Percentiles rank a stretch among this genome's conserved stretches.
These are phyloP conservation scores for Eumerus sabulonum DNA, from an alignment of 2,888 invertebrate species.

Conservation along the genomic window DNA sequence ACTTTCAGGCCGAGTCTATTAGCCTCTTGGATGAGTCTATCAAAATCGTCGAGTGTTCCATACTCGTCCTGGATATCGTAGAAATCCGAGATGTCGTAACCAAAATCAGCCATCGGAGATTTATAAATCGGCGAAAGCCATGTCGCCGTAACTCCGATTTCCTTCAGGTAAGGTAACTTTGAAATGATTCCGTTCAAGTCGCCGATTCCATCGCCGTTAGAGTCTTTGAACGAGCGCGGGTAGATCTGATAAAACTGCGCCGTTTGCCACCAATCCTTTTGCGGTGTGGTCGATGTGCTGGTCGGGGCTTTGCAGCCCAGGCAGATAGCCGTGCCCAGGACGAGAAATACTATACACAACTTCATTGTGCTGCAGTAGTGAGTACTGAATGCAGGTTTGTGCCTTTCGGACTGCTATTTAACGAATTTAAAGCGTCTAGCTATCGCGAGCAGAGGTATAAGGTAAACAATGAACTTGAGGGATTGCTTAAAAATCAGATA, in stretches of 20 bases:
- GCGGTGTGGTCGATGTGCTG: conserved; percentile 42
- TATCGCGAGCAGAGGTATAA: background rate
- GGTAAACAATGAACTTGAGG: conserved; percentile 16
- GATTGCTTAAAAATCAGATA: conserved; percentile 1
- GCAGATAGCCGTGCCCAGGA: conserved; percentile 2
- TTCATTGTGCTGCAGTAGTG: conserved; percentile 47
- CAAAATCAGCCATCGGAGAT: conserved; percentile 88
- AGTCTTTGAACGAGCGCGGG: conserved; percentile 91
- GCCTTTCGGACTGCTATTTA: background rate
- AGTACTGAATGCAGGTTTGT: conserved; percentile 25
- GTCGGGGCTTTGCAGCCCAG: conserved; percentile 34
- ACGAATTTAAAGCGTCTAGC: conserved; percentile 30
- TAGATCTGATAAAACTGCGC: conserved; percentile 91
- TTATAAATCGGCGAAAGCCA: conserved; percentile 87
- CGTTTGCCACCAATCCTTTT: conserved; percentile 90
- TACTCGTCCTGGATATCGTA: conserved; percentile 84
- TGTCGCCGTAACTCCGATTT: conserved; percentile 84
- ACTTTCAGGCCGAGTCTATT: conserved; percentile 79
- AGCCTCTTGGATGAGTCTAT: conserved; percentile 81
- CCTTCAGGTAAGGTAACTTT: conserved; percentile 84
- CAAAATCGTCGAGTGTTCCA: conserved; percentile 85
- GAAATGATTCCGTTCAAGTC: conserved; percentile 86
- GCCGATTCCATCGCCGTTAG: conserved; percentile 89
- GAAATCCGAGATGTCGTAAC: conserved; percentile 87
- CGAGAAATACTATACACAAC: background rate